Percentiles rank a stretch among this genome's conserved stretches.
phyloP scores from a whole-genome alignment of 1,140 invertebrate genomes.

The Aphaenogaster floridana region DNA sequence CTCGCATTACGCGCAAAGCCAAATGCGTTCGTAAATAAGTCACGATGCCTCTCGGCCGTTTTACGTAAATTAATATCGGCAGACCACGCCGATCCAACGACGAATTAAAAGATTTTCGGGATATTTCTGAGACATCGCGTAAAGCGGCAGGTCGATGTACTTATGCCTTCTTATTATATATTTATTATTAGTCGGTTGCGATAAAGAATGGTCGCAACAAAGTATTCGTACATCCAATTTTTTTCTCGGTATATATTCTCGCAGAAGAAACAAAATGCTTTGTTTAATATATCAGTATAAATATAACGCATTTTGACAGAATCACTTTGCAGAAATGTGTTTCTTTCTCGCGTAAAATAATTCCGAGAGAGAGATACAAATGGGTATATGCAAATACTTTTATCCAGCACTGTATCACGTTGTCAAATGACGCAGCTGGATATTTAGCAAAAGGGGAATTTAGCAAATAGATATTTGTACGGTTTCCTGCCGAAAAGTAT shows the following conservation, averaged over 20 bases:
- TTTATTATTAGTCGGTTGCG: neutral
- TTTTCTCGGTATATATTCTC: neutral
- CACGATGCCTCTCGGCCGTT: neutral
- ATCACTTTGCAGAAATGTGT: neutral
- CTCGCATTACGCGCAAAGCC: constrained; percentile 32
- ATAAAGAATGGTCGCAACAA: neutral
- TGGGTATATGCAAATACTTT: neutral
- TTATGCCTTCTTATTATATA: neutral
- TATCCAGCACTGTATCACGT: neutral
- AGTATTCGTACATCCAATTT: neutral
- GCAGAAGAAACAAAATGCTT: neutral
- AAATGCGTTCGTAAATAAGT: constrained; percentile 49
- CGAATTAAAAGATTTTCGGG: neutral
- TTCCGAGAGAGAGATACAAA: neutral
- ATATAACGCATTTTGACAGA: neutral
- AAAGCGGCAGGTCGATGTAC: neutral
- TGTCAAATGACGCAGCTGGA: neutral
- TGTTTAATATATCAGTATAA: neutral
- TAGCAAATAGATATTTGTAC: neutral
- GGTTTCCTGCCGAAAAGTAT: neutral
- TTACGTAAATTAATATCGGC: constrained; percentile 38
- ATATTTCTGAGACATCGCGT: neutral
- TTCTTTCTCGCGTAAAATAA: neutral
- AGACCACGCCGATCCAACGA: neutral
- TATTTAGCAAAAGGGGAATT: neutral